These are phyloP conservation scores for Drosophila ironensis DNA, from an alignment of 1,140 invertebrate genomes.

Conservation along the genomic window DNA sequence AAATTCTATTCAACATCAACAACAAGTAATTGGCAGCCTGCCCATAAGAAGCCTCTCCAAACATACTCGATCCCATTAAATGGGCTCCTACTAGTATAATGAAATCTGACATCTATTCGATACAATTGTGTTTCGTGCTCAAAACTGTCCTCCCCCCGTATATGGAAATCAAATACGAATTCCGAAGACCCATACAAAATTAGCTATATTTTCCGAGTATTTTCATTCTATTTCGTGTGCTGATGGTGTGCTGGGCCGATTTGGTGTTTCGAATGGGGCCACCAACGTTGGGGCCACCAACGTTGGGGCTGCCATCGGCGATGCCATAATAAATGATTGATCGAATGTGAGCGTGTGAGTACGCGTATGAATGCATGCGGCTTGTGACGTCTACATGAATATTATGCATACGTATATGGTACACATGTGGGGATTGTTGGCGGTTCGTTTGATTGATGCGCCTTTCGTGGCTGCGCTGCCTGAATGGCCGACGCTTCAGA, in stretches of 20 bases:
- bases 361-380: conserved; percentile 12
- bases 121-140: conserved; percentile 49
- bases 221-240: conserved; percentile 38
- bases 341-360: conserved; percentile 58
- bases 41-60: conserved; percentile 1
- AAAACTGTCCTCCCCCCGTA: conserved; percentile 21
- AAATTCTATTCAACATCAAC: too few relatives aligned
- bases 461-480: conserved; percentile 52
- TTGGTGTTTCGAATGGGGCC: conserved; percentile 24
- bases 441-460: conserved; percentile 69
- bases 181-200: conserved; percentile 63
- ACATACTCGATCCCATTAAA: conserved; percentile 1
- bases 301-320: conserved; percentile 70
- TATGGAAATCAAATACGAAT: conserved; percentile 40
- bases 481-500: too few relatives aligned
- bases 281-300: conserved; percentile 65
- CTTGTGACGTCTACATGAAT: not conserved
- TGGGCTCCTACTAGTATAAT: conserved; percentile 12
- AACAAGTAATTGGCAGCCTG: too few relatives aligned
- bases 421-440: conserved; percentile 35
- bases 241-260: conserved; percentile 20
- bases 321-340: conserved; percentile 77
- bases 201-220: conserved; percentile 66
- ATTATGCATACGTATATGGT: not conserved
- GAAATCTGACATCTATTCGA: conserved; percentile 31